Evolutionary conservation across 2,797 vertebrate genomes (phyloP), one percentile per base, ranked within the genome.

Genomic region (Muscicapa striata): DNA sequence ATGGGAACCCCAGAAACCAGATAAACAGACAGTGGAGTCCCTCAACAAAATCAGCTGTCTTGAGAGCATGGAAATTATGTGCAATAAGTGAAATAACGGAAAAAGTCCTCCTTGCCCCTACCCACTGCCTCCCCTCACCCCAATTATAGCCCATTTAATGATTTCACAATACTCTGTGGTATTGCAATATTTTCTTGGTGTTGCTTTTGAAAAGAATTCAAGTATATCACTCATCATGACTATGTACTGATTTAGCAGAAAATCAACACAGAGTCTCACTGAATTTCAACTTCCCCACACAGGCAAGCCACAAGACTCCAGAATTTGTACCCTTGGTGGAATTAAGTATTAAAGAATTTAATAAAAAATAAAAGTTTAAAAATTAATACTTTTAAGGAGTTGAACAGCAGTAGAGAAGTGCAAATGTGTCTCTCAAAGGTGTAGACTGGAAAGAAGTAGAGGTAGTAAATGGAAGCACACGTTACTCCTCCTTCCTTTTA

Each of bases 201-300:
- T 57, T 91, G 79, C 32, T 88, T 91, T 90, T 81, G 45, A 91
- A 68, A 94, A 64, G 18, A 86, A 93, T 77, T 94, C 74, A 92
- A 95, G 58, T n/a, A 26, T 46, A 89, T 84, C 69, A 72, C 46
- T 90, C 62, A 17, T 84, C 45, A 67, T 0, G 0, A 40, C 54
- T 64, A 36, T 61, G 36, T 49, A 81, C 62, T 78, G 76, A 86
- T 81, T 84, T 93, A 88, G 66, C 77, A 86, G 49, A 93, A 95
- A 93, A 86, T 43, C n/a, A 68, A 18, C 5, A 43, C 27, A 48
- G 14, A 62, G 14, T 72, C 23, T 64, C 58, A 61, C 51, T 87
- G 59, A 36, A 82, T n/a, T 90, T 89, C 75, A 88, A n/a, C 67
- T 93, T 94, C 63, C 79, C 22, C 40, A 38, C 12, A 48, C 24